Conservation (phyloP, 2,888 invertebrate genomes). For the Drosophila limbata region DNA sequence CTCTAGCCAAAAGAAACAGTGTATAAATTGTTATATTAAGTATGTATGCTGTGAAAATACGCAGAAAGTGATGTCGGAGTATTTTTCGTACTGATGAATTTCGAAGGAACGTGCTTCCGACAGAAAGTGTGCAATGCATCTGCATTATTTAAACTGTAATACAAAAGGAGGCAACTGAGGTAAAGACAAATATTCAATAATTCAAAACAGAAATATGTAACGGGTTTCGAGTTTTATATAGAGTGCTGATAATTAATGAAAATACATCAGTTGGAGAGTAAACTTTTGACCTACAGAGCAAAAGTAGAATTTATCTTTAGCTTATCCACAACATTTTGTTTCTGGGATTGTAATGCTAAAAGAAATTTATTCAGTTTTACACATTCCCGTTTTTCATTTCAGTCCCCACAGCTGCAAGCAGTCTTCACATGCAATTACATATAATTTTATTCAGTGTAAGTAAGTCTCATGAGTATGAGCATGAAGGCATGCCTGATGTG, state of each 20-base stretch:
- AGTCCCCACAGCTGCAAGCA: conserved; percentile 11
- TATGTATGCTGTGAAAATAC: conserved; percentile 58
- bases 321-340: conserved; percentile 10
- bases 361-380: conserved; percentile 34
- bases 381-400: conserved; percentile 25
- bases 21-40: conserved; percentile 70
- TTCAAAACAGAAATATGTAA: conserved; percentile 8
- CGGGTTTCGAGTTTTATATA: conserved; percentile 16
- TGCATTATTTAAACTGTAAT: conserved; percentile 42
- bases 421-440: conserved; percentile 19
- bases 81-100: conserved; percentile 40
- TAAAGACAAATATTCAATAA: conserved; percentile 25
- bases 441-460: conserved; percentile 50
- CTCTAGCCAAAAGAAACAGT: conserved; percentile 46
- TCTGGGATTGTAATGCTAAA: conserved; percentile 14
- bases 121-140: conserved; percentile 31
- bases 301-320: conserved; percentile 7
- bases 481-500: conserved; percentile 16
- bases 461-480: conserved; percentile 34
- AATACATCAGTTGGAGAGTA: conserved; percentile 1
- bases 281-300: conserved; percentile 2
- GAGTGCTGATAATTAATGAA: conserved; percentile 31
- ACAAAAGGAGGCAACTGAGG: conserved; percentile 11
- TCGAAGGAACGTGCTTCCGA: background rate
- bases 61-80: conserved; percentile 55